These are phyloP conservation scores for Crax fasciolata DNA, from an alignment of 2,797 vertebrate species.

Conservation along the genomic window DNA sequence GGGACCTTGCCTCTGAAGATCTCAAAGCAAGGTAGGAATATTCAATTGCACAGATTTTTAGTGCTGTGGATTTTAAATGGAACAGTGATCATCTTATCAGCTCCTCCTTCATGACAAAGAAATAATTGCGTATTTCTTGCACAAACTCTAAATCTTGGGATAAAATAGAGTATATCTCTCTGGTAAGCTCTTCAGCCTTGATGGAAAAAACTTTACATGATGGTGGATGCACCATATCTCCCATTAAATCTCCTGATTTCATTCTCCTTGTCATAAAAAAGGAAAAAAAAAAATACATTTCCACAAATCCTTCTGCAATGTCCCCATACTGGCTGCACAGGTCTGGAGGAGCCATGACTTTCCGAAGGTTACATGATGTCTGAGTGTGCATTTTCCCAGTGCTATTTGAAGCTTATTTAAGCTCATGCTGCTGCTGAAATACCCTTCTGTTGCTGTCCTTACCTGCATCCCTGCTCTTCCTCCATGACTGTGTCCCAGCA, in stretches of 20 bases:
- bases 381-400: background rate
- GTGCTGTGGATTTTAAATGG: background rate
- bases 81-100: background rate
- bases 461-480: background rate
- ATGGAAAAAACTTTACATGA: background rate
- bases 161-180: background rate
- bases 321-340: background rate
- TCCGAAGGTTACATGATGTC: background rate
- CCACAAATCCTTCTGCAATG: background rate
- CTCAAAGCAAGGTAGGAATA: background rate
- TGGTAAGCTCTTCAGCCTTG: background rate
- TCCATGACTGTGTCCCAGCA: too few relatives aligned
- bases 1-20: background rate
- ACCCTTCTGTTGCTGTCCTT: background rate
- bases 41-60: background rate
- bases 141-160: background rate
- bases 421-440: background rate
- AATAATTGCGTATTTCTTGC: background rate
- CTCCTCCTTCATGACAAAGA: background rate
- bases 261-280: background rate
- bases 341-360: background rate
- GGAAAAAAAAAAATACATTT: background rate
- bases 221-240: background rate
- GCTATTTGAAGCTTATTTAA: background rate
- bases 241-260: background rate